Base-by-base conservation (phyloP, 2,888 invertebrate genomes). In the Autographa gamma region DNA sequence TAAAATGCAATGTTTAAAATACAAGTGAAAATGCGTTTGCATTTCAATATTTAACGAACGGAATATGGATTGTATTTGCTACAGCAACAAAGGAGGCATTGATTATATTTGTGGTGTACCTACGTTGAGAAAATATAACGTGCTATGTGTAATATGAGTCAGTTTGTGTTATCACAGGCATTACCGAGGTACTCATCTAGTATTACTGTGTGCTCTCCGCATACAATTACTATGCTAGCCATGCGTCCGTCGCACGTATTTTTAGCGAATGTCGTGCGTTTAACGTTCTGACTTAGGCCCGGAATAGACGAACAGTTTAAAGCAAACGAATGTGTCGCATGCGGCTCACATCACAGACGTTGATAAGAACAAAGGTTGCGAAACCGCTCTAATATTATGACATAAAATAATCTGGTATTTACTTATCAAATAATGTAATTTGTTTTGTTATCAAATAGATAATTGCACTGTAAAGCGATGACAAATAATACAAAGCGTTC, bases 201-300 rank as follows among this genome's bases (percentile, higher is more conserved):
- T 82, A 77, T 71, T 74, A 64, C 67, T 11, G 60, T 63, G 63
- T 60, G 72, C 65, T 77, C 74, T 68, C 74, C 60, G 69, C 71
- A 72, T 67, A 72, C 70, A 64, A 82, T 85, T 86, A 79, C 82
- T 79, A 86, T 86, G 77, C 86, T 72, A 76, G 71, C 72, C 82
- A 73, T 80, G 83, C 81, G 71, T 67, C 56, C 58, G 63, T 48
- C 73, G 68, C 76, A 78, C 79, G 80, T 84, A 85, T 85, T 85
- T 85, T 85, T 81, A 86, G 84, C 85, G 76, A 79, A 71, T 78
- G 76, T 83, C 83, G 73, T 81, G 80, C 72, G 79, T 60, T 63
- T 69, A 77, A 58, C 66, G 74, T 78, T 65, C 56, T 59, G 60
- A 11, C 69, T 80, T 66, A 82, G 54, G 81, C 74, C 66, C 63